Conservation (phyloP, 2,888 invertebrate genomes). For the Homarus gammarus region DNA sequence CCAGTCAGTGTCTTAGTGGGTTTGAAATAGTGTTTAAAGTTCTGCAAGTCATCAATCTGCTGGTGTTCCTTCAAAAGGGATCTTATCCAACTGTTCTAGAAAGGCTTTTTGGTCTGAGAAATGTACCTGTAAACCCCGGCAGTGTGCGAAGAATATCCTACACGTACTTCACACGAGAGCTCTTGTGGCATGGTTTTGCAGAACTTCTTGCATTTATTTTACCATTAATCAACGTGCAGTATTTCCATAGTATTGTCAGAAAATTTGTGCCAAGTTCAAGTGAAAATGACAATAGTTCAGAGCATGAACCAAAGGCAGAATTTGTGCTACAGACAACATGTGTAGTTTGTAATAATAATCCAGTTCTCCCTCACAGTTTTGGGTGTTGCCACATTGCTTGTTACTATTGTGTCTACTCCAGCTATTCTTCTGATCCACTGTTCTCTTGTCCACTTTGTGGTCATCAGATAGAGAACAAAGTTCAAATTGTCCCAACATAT, state of each 20-base stretch:
- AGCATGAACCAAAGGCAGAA: background rate
- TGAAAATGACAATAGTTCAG: slow-evolving; percentile 2
- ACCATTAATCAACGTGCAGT: slow-evolving; percentile 62
- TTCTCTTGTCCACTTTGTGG: slow-evolving; percentile 70
- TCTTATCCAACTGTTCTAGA: slow-evolving; percentile 64
- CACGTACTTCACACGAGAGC: slow-evolving; percentile 69
- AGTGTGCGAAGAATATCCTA: slow-evolving; percentile 69
- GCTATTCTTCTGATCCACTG: slow-evolving; percentile 38
- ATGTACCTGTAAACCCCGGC: slow-evolving; percentile 32
- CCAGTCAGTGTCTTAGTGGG: slow-evolving; percentile 21
- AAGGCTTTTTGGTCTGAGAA: slow-evolving; percentile 48
- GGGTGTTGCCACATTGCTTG: slow-evolving; percentile 71
- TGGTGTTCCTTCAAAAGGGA: slow-evolving; percentile 66
- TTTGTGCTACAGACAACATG: slow-evolving; percentile 54
- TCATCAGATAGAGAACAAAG: slow-evolving; percentile 49
- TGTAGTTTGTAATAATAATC: slow-evolving; percentile 58
- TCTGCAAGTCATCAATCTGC: slow-evolving; percentile 49
- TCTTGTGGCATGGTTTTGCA: slow-evolving; percentile 75
- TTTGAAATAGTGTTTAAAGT: slow-evolving; percentile 49
- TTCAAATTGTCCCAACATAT: slow-evolving; percentile 56
- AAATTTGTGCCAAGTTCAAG: slow-evolving; percentile 60
- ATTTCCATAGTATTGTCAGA: slow-evolving; percentile 60
- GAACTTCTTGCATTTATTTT: slow-evolving; percentile 65
- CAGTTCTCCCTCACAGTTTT: slow-evolving; percentile 68
- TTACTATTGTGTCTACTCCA: slow-evolving; percentile 71